Evolutionary conservation across 2,113 vertebrate genomes (phyloP).

Genomic region (Chloebia gouldiae): DNA sequence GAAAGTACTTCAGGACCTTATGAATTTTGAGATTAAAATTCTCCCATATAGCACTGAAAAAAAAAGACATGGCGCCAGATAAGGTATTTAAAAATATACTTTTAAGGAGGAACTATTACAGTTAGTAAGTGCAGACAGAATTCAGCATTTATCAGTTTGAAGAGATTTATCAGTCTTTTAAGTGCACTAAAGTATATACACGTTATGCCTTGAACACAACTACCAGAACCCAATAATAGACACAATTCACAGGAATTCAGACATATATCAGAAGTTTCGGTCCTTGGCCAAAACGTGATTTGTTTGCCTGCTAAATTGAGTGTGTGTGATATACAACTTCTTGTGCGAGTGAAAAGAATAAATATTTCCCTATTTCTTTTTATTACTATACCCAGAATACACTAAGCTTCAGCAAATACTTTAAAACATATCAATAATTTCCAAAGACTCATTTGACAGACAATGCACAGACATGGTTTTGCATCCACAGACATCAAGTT

Average conservation of each 20-base stretch:
- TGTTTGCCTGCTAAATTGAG: background rate
- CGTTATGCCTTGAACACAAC: background rate
- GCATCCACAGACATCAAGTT: background rate
- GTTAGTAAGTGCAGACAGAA: background rate
- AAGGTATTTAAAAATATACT: background rate
- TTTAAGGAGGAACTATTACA: background rate
- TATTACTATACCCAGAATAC: background rate
- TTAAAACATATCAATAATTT: background rate
- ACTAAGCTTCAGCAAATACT: background rate
- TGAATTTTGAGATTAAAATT: background rate
- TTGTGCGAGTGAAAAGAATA: background rate
- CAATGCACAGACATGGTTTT: background rate
- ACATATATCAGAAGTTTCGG: background rate
- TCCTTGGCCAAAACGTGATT: background rate
- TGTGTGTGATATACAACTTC: background rate
- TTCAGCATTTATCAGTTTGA: background rate
- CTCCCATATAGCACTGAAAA: background rate
- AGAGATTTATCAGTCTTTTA: background rate
- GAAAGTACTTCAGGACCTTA: background rate
- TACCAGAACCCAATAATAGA: background rate
- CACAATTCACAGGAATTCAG: background rate
- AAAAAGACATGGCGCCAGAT: background rate
- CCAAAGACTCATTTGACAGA: background rate
- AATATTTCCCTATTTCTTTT: background rate
- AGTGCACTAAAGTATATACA: background rate